Evolutionary conservation across 2,797 vertebrate genomes (phyloP), one percentile per base, ranked within the genome.

Genomic region (Arrhamphus sclerolepis): DNA sequence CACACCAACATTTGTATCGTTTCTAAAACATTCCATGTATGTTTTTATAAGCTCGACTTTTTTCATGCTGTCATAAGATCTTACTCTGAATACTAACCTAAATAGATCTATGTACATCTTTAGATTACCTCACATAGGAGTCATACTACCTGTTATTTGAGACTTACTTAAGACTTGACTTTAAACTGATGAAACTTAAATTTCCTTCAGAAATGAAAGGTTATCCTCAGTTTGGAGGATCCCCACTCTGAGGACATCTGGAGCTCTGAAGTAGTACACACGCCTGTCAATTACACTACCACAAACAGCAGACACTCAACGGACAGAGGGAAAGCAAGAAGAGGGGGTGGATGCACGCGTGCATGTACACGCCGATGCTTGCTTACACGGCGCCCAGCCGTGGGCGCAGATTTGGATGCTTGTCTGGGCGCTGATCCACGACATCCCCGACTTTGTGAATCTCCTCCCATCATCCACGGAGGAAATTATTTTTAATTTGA

Each of bases 381-480:
- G 43, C 7, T 52, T 4, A 53, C 51, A n/a, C 69, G 19, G 38
- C 54, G 8, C 21, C 22, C 42, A 20, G 7, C 19, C 39, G 34
- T 54, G 61, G 74, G 7, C 51, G 57, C 55, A 44, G 44, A 66
- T 59, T 60, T 34, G 53, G 49, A 61, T 55, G 51, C 53, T 66
- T 20, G 26, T 40, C 53, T 61, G 42, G 46, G 56, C 60, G 54
- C 56, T 70, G 69, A 64, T 50, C 67, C 64, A 2, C 56, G 31
- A 46, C 64, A 29, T 68, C 55, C 58, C 65, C 44, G 56, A 14
- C 72, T 82, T 75, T 41, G 51, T 60, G 61, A 54, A 48, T 80
- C 77, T 73, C 76, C 79, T 77, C 73, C 79, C 72, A 72, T 78
- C 79, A 82, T 47, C 72, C 67, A 49, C 61, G 69, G 57, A 69